Percentiles rank a stretch among this genome's conserved stretches.
Evolutionary conservation across 2,888 invertebrate genomes (phyloP).

Genomic region (Galerucella nymphaeae): DNA sequence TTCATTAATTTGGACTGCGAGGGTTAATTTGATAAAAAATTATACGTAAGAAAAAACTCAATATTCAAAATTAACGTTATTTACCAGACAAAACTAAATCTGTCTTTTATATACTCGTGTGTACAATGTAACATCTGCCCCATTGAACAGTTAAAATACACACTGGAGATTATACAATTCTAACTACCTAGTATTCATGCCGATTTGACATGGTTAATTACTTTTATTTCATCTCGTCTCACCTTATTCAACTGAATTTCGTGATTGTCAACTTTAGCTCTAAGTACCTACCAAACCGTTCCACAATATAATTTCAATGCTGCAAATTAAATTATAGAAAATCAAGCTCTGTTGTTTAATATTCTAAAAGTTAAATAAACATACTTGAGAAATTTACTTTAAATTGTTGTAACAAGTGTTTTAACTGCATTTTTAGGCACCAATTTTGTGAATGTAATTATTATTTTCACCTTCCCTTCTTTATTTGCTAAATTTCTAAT

Average conservation of each 20-base stretch:
- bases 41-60: neutral
- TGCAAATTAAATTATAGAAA: neutral
- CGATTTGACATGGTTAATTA: conserved; percentile 37
- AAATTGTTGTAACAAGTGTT: no score
- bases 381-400: no score
- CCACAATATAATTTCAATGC: neutral
- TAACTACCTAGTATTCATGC: conserved; percentile 35
- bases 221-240: conserved; percentile 25
- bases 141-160: conserved; percentile 4
- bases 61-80: neutral
- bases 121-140: conserved; percentile 8
- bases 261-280: conserved; percentile 1
- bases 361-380: neutral
- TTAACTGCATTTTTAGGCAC: no score
- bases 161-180: conserved; percentile 10
- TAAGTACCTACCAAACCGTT: neutral
- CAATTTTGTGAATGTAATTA: no score
- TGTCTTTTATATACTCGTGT: neutral
- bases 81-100: neutral
- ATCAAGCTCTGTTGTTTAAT: neutral
- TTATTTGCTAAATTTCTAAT: no score
- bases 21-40: no score
- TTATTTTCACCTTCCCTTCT: no score
- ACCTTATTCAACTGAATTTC: conserved; percentile 2
- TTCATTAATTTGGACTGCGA: no score